phyloP scores from a whole-genome alignment of 2,888 invertebrate genomes.

The Molanna angustata region DNA sequence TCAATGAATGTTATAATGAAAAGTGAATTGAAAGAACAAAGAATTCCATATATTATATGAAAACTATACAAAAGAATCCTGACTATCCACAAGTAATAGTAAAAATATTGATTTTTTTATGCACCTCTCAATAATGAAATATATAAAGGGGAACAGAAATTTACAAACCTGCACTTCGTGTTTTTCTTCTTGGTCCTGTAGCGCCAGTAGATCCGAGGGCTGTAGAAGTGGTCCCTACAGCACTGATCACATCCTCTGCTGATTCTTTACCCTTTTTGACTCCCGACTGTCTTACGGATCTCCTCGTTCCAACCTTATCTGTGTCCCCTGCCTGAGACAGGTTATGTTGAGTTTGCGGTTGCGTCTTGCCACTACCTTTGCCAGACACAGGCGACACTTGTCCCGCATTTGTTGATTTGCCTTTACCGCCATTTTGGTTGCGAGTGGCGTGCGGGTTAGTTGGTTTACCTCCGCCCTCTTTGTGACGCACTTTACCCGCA shows the following conservation, averaged over 20 bases:
- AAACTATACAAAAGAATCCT: neutral
- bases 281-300: slow-evolving; percentile 51
- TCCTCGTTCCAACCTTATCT: slow-evolving; percentile 55
- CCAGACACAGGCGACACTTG: slow-evolving; percentile 10
- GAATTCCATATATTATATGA: neutral
- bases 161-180: slow-evolving; percentile 63
- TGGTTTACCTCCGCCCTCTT: slow-evolving; percentile 34
- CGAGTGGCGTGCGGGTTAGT: slow-evolving; percentile 34
- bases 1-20: too few species aligned
- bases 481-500: slow-evolving; percentile 63
- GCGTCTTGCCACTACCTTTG: neutral
- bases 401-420: too few species aligned
- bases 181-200: slow-evolving; percentile 57
- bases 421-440: slow-evolving; percentile 33
- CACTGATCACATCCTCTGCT: slow-evolving; percentile 35
- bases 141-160: neutral
- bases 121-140: too few species aligned
- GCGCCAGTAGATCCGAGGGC: slow-evolving; percentile 41
- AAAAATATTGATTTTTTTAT: neutral
- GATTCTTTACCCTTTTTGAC: slow-evolving; percentile 37
- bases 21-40: too few species aligned
- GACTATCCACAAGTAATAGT: neutral
- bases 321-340: slow-evolving; percentile 33
- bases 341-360: neutral
- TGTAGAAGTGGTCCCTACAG: slow-evolving; percentile 35